phyloP scores from a whole-genome alignment of 2,797 vertebrate genomes.

The Ispidina picta region DNA sequence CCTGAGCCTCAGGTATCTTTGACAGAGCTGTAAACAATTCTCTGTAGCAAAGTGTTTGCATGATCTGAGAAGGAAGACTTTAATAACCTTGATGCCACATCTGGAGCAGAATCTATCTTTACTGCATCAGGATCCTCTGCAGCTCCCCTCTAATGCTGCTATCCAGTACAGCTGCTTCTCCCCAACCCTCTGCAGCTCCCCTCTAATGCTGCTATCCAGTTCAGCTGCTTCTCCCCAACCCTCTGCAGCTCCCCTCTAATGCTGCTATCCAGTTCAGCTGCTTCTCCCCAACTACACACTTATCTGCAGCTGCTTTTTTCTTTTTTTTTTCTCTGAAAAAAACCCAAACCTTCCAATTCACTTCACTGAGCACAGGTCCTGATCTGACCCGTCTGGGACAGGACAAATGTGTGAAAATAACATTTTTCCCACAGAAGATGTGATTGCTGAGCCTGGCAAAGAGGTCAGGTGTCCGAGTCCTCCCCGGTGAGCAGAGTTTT shows the following conservation, averaged over 20 bases:
- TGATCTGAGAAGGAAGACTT: conserved; percentile 23
- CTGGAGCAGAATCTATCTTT: conserved; percentile 6
- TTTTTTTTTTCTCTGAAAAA: neutral
- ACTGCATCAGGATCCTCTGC: neutral
- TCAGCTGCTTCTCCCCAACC: too few relatives aligned
- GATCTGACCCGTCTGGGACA: neutral
- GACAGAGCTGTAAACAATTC: conserved; percentile 46
- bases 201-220: too few relatives aligned
- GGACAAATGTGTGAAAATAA: neutral
- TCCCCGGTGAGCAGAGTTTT: neutral
- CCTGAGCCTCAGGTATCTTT: conserved; percentile 20
- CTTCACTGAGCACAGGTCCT: neutral
- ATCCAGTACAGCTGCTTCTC: neutral
- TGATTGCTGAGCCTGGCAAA: neutral
- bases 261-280: too few relatives aligned
- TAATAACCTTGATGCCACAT: conserved; percentile 1
- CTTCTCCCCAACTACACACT: neutral
- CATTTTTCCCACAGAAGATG: neutral
- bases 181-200: too few relatives aligned
- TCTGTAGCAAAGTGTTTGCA: neutral
- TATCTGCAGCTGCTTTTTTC: neutral
- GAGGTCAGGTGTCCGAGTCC: neutral
- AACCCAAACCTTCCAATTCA: neutral
- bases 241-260: too few relatives aligned
- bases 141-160: neutral